phyloP scores from a whole-genome alignment of 2,888 invertebrate genomes.

The Mythimna loreyi region DNA sequence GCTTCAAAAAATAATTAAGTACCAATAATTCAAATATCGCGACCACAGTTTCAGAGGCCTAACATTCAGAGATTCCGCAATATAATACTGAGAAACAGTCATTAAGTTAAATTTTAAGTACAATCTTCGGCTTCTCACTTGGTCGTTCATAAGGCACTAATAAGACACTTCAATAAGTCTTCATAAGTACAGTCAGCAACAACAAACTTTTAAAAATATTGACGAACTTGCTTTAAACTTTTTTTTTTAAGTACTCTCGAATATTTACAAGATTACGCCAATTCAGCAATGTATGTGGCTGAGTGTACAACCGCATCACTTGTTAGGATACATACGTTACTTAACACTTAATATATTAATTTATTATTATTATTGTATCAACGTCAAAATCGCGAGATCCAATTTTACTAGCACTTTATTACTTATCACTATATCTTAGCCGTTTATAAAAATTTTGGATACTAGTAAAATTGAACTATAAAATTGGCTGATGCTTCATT shows the following conservation, averaged over 20 bases:
- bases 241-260: slow-evolving; percentile 39
- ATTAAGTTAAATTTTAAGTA: slow-evolving; percentile 65
- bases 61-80: slow-evolving; percentile 61
- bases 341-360: slow-evolving; percentile 84
- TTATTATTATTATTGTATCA: slow-evolving; percentile 83
- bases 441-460: slow-evolving; percentile 67
- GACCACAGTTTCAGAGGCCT: slow-evolving; percentile 52
- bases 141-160: slow-evolving; percentile 69
- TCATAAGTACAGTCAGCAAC: slow-evolving; percentile 65
- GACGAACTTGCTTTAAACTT: slow-evolving; percentile 49
- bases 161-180: slow-evolving; percentile 73
- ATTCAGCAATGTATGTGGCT: slow-evolving; percentile 67
- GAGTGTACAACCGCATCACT: slow-evolving; percentile 75
- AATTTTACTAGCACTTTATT: slow-evolving; percentile 77
- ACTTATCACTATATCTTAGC: slow-evolving; percentile 64
- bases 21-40: slow-evolving; percentile 56
- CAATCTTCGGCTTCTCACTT: slow-evolving; percentile 65
- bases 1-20: slow-evolving; percentile 64
- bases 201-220: slow-evolving; percentile 42
- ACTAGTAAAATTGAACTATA: slow-evolving; percentile 80
- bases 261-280: slow-evolving; percentile 62
- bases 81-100: slow-evolving; percentile 66
- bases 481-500: slow-evolving; percentile 74
- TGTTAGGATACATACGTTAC: slow-evolving; percentile 85
- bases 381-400: slow-evolving; percentile 77